Conservation (phyloP, 35 echinoderm and acorn worm genomes). For the Lytechinus variegatus region DNA sequence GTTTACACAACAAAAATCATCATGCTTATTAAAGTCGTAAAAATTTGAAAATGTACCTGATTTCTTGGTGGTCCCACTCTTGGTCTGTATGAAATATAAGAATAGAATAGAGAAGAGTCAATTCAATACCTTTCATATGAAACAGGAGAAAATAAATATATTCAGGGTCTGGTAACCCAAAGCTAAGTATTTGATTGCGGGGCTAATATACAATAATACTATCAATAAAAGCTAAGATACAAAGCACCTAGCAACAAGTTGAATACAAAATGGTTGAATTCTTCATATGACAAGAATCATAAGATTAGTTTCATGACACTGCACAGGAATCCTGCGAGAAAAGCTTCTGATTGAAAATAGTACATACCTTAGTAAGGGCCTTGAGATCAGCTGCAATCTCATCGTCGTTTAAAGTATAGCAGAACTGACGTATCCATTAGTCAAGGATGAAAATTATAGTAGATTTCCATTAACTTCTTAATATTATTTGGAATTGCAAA, state of each 20-base stretch:
- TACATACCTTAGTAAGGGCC: slow-evolving; percentile 79
- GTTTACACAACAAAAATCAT: not conserved
- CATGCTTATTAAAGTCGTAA: not conserved
- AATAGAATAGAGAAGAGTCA: not conserved
- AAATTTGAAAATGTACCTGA: slow-evolving; percentile 35
- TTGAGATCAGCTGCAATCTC: slow-evolving; percentile 80
- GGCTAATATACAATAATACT: too few species aligned
- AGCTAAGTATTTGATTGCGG: too few species aligned
- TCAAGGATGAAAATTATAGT: slow-evolving; percentile 53
- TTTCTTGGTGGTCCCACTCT: slow-evolving; percentile 58
- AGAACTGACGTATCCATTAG: slow-evolving; percentile 68
- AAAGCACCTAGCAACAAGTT: too few species aligned
- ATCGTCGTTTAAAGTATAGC: slow-evolving; percentile 77
- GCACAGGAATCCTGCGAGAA: too few species aligned
- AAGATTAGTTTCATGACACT: too few species aligned
- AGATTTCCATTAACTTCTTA: not conserved
- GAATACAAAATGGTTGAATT: too few species aligned
- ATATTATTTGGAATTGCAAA: not conserved
- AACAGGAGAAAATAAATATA: too few species aligned
- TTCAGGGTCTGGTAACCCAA: too few species aligned
- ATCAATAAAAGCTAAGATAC: too few species aligned
- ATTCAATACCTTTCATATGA: not conserved
- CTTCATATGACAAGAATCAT: too few species aligned
- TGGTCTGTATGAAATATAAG: slow-evolving; percentile 29
- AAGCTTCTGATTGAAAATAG: not conserved